phyloP scores from a whole-genome alignment of 2,113 vertebrate species.

The Pagrus major region DNA sequence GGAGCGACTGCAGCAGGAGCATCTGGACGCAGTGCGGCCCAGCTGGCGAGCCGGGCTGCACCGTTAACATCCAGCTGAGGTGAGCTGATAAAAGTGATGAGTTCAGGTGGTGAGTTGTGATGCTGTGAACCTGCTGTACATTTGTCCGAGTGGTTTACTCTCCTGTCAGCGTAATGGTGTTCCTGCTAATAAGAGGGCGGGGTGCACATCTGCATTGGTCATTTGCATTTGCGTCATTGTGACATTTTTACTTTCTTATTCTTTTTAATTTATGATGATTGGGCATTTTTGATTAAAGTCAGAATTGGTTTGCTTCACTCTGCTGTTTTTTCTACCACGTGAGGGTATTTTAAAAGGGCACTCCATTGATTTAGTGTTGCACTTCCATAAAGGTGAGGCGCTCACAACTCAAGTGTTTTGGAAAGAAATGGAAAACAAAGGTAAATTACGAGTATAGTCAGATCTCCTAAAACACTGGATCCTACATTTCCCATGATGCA shows the following conservation, averaged over 20 bases:
- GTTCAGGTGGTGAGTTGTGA: constrained; percentile 29
- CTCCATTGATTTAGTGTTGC: not conserved
- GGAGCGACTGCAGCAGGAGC: constrained; percentile 22
- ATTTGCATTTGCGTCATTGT: not conserved
- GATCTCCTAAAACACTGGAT: not conserved
- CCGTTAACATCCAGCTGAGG: constrained; percentile 32
- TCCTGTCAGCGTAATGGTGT: constrained; percentile 3
- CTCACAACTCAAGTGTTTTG: too few relatives aligned
- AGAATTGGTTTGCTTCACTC: not conserved
- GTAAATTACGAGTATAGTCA: not conserved
- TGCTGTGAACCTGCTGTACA: not conserved
- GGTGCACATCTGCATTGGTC: not conserved
- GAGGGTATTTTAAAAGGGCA: not conserved
- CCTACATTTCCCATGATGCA: not conserved
- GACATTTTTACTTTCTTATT: not conserved
- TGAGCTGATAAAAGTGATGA: constrained; percentile 51
- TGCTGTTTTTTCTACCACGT: not conserved
- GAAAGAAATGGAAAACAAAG: not conserved
- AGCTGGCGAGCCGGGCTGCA: constrained; percentile 42
- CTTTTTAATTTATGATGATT: not conserved
- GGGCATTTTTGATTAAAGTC: not conserved
- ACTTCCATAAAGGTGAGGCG: not conserved
- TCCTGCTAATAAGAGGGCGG: not conserved
- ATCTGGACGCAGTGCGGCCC: constrained; percentile 42
- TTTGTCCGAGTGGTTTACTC: constrained; percentile 12